Conservation (phyloP, 1,140 invertebrate genomes). For the Drosophila melanica region DNA sequence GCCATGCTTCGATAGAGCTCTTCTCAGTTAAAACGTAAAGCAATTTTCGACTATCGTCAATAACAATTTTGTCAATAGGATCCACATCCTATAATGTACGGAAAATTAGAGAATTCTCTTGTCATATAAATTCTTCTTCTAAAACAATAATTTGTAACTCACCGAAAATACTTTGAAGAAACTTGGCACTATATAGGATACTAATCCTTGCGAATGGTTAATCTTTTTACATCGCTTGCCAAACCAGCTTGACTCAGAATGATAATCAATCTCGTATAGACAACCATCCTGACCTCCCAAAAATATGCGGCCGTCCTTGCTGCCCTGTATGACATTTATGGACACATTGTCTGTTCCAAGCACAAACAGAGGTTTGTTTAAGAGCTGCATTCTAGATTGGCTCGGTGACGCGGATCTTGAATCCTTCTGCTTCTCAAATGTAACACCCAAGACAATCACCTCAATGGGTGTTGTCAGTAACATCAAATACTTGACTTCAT, state of each 20-base stretch:
- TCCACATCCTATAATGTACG: slow-evolving; percentile 89
- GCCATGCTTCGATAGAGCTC: slow-evolving; percentile 93
- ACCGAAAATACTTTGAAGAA: slow-evolving; percentile 90
- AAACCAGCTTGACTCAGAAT: slow-evolving; percentile 96
- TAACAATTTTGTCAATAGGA: slow-evolving; percentile 93
- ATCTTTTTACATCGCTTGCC: slow-evolving; percentile 97
- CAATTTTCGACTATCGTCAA: slow-evolving; percentile 96
- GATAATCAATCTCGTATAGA: slow-evolving; percentile 97
- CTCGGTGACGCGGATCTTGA: background rate
- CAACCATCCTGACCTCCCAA: slow-evolving; percentile 97
- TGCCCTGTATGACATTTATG: slow-evolving; percentile 93
- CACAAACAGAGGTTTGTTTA: slow-evolving; percentile 96
- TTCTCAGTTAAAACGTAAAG: slow-evolving; percentile 95
- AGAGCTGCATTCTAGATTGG: slow-evolving; percentile 93
- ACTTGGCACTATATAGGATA: slow-evolving; percentile 96
- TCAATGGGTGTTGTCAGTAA: slow-evolving; percentile 96
- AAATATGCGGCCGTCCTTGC: slow-evolving; percentile 95
- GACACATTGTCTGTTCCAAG: slow-evolving; percentile 95
- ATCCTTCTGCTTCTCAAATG: slow-evolving; percentile 63
- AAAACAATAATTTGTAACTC: background rate
- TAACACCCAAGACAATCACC: slow-evolving; percentile 91
- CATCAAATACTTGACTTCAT: slow-evolving; percentile 96
- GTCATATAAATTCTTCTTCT: background rate
- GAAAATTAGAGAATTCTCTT: background rate
- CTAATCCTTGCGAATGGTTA: slow-evolving; percentile 94